phyloP scores from a whole-genome alignment of 2,797 vertebrate genomes.

The Enteromius radiatus region DNA sequence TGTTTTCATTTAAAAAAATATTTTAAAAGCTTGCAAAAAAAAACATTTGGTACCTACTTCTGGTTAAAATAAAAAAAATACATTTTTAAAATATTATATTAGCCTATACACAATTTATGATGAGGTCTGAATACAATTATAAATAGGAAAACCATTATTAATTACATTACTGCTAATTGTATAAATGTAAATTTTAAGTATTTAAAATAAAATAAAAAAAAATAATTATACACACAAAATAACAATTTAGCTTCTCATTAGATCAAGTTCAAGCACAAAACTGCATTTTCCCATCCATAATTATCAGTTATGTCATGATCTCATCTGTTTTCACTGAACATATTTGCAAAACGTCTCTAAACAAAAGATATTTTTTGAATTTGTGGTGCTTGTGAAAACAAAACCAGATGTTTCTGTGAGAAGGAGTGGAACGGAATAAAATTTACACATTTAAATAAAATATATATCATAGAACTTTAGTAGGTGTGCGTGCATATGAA shows the following conservation, averaged over 20 bases:
- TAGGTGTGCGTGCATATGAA: neutral
- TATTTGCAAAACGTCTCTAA: conserved; percentile 60
- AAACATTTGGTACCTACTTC: neutral
- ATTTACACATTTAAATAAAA: conserved; percentile 45
- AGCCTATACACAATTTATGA: neutral
- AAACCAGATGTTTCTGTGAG: conserved; percentile 63
- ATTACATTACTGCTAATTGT: neutral
- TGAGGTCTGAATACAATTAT: neutral
- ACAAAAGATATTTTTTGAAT: conserved; percentile 59
- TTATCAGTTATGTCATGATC: conserved; percentile 71
- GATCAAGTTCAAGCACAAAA: conserved; percentile 15
- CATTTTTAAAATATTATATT: no score
- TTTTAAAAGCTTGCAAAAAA: conserved; percentile 19
- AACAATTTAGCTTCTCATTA: conserved; percentile 2
- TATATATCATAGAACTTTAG: neutral
- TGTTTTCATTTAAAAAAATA: conserved; percentile 17
- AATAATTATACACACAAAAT: neutral
- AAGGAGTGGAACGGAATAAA: conserved; percentile 50
- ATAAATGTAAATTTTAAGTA: neutral
- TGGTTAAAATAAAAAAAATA: neutral
- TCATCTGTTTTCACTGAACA: conserved; percentile 64
- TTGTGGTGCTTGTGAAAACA: conserved; percentile 53
- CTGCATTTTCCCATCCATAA: conserved; percentile 61
- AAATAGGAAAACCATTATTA: neutral
- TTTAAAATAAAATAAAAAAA: no score